phyloP scores from a whole-genome alignment of 2,888 invertebrate genomes.

The Tetragonula carbonaria region DNA sequence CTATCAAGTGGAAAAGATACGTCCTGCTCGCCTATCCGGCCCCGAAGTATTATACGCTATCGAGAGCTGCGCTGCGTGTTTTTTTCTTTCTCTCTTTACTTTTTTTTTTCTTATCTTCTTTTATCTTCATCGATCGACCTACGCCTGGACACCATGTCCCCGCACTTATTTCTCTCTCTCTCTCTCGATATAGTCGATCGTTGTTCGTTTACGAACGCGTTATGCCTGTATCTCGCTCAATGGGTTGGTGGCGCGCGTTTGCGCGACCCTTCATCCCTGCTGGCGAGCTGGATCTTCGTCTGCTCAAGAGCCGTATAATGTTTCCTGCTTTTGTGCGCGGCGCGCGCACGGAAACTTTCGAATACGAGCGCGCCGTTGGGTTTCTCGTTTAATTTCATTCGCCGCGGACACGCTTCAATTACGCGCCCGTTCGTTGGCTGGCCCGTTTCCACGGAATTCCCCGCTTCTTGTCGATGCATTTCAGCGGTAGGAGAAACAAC shows the following conservation, averaged over 20 bases:
- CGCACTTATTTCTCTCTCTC: neutral
- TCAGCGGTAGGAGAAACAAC: too few relatives aligned
- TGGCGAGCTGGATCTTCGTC: slow-evolving; percentile 43
- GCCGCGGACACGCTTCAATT: slow-evolving; percentile 18
- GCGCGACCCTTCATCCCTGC: slow-evolving; percentile 29
- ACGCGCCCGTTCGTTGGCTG: slow-evolving; percentile 8
- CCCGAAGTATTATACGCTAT: slow-evolving; percentile 57
- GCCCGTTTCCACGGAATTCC: neutral
- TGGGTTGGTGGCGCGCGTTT: neutral
- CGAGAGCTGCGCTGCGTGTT: slow-evolving; percentile 59
- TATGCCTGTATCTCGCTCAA: neutral
- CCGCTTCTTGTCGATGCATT: neutral
- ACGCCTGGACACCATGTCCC: slow-evolving; percentile 37
- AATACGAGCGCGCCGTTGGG: slow-evolving; percentile 18
- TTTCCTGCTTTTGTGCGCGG: slow-evolving; percentile 39
- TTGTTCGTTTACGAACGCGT: neutral
- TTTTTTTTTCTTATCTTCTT: too few relatives aligned
- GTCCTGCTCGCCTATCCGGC: slow-evolving; percentile 66
- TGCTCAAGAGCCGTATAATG: slow-evolving; percentile 36
- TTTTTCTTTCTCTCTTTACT: slow-evolving; percentile 47
- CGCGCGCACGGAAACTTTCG: slow-evolving; percentile 21
- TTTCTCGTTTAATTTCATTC: slow-evolving; percentile 20
- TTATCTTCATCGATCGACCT: slow-evolving; percentile 54
- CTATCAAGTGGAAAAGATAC: slow-evolving; percentile 72
- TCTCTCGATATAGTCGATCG: neutral